phyloP scores from a whole-genome alignment of 2,888 invertebrate genomes.

The Thymelicus sylvestris region DNA sequence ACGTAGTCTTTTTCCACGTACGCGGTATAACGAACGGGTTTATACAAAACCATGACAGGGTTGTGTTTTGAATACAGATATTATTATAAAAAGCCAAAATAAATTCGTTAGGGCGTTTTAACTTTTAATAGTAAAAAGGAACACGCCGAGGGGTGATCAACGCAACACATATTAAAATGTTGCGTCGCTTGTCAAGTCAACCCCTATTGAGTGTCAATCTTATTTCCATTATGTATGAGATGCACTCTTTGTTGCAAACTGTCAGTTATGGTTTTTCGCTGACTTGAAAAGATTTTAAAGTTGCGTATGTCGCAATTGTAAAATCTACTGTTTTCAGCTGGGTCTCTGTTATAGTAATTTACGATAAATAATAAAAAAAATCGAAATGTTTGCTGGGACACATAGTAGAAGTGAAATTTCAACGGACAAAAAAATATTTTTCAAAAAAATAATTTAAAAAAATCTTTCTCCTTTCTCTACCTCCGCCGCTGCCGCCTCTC shows the following conservation, averaged over 20 bases:
- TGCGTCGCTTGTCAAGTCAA: constrained; percentile 22
- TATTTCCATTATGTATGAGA: constrained; percentile 29
- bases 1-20: constrained; percentile 1
- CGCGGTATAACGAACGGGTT: constrained; percentile 10
- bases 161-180: constrained; percentile 24
- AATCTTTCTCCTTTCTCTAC: no score
- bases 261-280: constrained; percentile 8
- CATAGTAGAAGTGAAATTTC: no score
- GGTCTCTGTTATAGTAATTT: no score
- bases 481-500: no score
- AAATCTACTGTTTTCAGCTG: no score
- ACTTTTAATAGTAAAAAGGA: constrained; percentile 9
- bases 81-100: constrained; percentile 4
- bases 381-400: no score
- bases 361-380: no score
- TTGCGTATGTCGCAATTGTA: no score
- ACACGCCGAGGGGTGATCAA: constrained; percentile 8
- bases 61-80: constrained; percentile 12
- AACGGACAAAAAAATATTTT: no score
- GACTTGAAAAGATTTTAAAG: constrained; percentile 9
- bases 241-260: constrained; percentile 24
- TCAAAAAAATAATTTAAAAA: no score
- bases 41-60: constrained; percentile 12
- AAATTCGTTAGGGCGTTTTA: constrained; percentile 16
- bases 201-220: constrained; percentile 35